These are phyloP conservation scores for Elegia similella DNA, from an alignment of 2,888 invertebrate genomes.

Conservation along the genomic window DNA sequence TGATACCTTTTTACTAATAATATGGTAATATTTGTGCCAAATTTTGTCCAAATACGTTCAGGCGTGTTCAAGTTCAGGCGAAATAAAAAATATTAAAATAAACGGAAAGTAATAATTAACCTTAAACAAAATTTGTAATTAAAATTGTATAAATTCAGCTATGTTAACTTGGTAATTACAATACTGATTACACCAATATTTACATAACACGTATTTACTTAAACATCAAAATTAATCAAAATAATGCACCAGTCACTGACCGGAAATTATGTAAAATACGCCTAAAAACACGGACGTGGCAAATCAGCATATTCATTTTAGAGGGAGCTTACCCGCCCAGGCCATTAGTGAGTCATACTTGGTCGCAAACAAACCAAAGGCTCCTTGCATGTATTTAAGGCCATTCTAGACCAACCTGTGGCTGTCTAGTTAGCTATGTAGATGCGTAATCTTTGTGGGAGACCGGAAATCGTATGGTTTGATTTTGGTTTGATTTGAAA, in stretches of 20 bases:
- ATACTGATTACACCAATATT: constrained; percentile 7
- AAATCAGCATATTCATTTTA: constrained; percentile 76
- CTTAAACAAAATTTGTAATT: too few species aligned
- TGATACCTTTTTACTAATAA: too few species aligned
- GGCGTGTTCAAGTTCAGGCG: too few species aligned
- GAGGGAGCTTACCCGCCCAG: constrained; percentile 57
- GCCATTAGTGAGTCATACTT: constrained; percentile 70
- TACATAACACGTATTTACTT: constrained; percentile 26
- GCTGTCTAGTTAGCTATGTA: too few species aligned
- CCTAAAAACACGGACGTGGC: constrained; percentile 66
- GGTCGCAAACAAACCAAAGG: constrained; percentile 63
- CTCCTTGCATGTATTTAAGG: constrained; percentile 60
- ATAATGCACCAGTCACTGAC: constrained; percentile 64
- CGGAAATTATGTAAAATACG: constrained; percentile 75
- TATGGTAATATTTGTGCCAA: too few species aligned
- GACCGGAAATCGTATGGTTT: too few species aligned
- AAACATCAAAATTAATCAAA: constrained; percentile 53
- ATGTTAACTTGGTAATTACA: background rate
- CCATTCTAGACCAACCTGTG: constrained; percentile 38
- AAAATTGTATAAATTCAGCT: too few species aligned
- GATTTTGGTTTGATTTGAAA: too few species aligned
- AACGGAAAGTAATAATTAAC: too few species aligned
- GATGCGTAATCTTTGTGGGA: too few species aligned
- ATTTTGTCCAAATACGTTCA: too few species aligned
- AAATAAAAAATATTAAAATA: too few species aligned